Evolutionary conservation across 1,140 invertebrate genomes (phyloP).

Genomic region (Drosophila biarmipes): DNA sequence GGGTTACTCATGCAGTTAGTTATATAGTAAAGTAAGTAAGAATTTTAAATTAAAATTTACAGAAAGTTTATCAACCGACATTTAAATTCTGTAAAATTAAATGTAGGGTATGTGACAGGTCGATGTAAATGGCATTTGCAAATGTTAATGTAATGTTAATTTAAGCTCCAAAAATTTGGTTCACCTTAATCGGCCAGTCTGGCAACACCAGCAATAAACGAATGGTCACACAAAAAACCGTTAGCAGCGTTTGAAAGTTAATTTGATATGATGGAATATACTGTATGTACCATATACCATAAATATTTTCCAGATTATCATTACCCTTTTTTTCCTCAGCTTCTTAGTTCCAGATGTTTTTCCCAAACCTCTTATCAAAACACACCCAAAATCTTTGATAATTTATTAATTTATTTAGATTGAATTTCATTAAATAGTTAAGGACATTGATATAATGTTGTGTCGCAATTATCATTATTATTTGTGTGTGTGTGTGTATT

Average conservation of each 20-base stretch:
- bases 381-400: constrained; percentile 27
- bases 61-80: background rate
- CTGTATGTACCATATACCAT: no score
- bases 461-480: constrained; percentile 63
- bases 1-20: no score
- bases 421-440: constrained; percentile 81
- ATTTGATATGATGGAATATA: no score
- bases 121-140: background rate
- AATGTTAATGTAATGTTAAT: constrained; percentile 6
- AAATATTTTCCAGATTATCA: no score
- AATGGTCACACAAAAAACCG: constrained; percentile 1
- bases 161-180: background rate
- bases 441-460: constrained; percentile 82
- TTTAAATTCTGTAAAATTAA: background rate
- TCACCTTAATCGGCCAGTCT: background rate
- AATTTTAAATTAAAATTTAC: no score
- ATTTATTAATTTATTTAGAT: constrained; percentile 81
- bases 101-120: no score
- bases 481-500: constrained; percentile 42
- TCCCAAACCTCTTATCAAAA: no score
- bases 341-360: no score
- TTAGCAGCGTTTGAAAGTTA: background rate
- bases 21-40: no score
- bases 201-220: background rate
- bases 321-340: background rate